Evolutionary conservation across 2,113 vertebrate species (phyloP).

Genomic region (Gopherus evgoodei): DNA sequence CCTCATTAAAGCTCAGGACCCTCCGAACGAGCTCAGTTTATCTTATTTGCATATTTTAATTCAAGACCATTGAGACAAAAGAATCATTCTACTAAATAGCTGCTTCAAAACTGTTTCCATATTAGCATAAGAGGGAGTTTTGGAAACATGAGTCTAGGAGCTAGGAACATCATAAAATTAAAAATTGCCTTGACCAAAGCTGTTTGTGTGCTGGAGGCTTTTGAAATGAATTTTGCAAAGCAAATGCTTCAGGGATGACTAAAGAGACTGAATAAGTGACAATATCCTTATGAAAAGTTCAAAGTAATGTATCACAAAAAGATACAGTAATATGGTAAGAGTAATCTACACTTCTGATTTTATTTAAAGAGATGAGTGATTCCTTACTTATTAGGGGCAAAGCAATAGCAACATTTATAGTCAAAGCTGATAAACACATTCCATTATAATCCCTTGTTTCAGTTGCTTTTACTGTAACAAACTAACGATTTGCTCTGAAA

Average conservation of each 20-base stretch:
- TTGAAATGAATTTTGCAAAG: conserved; percentile 23
- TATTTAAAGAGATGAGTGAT: not conserved
- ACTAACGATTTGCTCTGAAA: not conserved
- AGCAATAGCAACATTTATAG: not conserved
- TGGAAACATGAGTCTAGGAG: not conserved
- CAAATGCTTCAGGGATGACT: not conserved
- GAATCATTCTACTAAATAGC: conserved; percentile 36
- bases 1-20: conserved; percentile 43
- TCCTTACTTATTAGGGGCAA: not conserved
- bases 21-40: conserved; percentile 48
- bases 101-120: conserved; percentile 28
- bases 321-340: not conserved
- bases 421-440: not conserved
- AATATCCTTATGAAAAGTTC: not conserved
- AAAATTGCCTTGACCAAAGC: not conserved
- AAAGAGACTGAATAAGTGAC: not conserved
- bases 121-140: conserved; percentile 4
- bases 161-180: not conserved
- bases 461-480: not conserved
- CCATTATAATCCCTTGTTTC: not conserved
- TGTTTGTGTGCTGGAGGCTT: not conserved
- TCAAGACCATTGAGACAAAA: conserved; percentile 42
- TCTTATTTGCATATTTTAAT: conserved; percentile 59
- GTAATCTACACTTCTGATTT: not conserved
- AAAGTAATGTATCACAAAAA: not conserved